Conservation (phyloP, 1,140 invertebrate species). For the Riptortus pedestris region DNA sequence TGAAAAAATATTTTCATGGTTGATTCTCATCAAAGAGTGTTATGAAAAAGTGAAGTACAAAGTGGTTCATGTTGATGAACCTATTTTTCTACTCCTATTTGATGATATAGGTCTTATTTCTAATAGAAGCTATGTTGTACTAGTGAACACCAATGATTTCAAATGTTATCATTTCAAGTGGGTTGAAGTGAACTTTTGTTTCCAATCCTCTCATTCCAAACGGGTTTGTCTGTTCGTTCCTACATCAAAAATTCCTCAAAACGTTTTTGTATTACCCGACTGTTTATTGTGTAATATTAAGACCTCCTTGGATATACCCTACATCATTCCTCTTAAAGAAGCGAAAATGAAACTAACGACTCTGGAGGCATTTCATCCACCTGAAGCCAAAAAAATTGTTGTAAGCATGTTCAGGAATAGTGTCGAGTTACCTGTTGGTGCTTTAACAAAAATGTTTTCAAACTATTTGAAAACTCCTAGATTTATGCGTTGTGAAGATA, state of each 20-base stretch:
- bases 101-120: not conserved
- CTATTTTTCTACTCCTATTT: constrained; percentile 1
- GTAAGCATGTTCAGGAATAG: not conserved
- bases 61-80: constrained; percentile 3
- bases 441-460: not conserved
- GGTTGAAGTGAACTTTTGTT: not conserved
- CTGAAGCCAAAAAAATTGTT: constrained; percentile 8
- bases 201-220: not conserved
- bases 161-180: constrained; percentile 5
- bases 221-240: not conserved
- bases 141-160: not conserved
- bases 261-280: not conserved
- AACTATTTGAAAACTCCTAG: not conserved
- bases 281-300: not conserved
- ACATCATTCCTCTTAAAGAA: not conserved
- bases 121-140: not conserved
- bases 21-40: not conserved
- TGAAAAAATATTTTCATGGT: not conserved
- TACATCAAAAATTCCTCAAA: not conserved
- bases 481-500: not conserved
- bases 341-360: not conserved
- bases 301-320: not conserved
- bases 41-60: not conserved
- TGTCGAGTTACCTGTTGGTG: not conserved
- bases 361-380: not conserved